phyloP scores from a whole-genome alignment of 2,797 vertebrate genomes.

The Clamator glandarius region DNA sequence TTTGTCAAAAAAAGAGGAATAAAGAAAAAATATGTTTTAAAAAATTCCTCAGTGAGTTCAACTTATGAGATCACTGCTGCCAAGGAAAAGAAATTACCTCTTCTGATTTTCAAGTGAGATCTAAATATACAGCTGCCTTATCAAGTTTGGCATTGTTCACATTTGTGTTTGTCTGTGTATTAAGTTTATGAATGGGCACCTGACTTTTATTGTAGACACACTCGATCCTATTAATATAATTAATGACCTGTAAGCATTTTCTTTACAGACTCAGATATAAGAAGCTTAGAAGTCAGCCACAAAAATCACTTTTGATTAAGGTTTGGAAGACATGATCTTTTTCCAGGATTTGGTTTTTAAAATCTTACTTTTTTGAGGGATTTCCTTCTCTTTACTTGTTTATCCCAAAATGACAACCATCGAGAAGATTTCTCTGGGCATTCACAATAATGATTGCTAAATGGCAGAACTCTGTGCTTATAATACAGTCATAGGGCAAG shows the following conservation, averaged over 20 bases:
- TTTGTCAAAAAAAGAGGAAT: background rate
- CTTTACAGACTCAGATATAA: constrained; percentile 5
- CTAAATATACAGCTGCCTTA: background rate
- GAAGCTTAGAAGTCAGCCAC: background rate
- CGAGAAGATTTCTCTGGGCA: background rate
- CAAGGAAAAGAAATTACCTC: background rate
- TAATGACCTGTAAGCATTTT: constrained; percentile 42
- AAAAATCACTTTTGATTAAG: constrained; percentile 40
- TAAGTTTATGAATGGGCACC: background rate
- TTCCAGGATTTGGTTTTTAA: background rate
- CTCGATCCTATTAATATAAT: background rate
- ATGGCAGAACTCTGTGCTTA: background rate
- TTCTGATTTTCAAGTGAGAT: background rate
- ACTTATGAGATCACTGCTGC: background rate
- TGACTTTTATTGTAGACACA: background rate
- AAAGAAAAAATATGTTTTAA: background rate
- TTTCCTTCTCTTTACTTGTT: background rate
- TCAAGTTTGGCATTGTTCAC: background rate
- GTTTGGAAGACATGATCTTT: background rate
- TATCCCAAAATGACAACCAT: background rate
- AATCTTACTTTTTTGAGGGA: background rate
- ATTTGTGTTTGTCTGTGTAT: background rate
- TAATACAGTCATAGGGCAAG: background rate
- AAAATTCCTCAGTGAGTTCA: background rate
- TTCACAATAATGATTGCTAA: background rate